Conservation (phyloP, 2,113 vertebrate genomes). For the Hyperopisus bebe region DNA sequence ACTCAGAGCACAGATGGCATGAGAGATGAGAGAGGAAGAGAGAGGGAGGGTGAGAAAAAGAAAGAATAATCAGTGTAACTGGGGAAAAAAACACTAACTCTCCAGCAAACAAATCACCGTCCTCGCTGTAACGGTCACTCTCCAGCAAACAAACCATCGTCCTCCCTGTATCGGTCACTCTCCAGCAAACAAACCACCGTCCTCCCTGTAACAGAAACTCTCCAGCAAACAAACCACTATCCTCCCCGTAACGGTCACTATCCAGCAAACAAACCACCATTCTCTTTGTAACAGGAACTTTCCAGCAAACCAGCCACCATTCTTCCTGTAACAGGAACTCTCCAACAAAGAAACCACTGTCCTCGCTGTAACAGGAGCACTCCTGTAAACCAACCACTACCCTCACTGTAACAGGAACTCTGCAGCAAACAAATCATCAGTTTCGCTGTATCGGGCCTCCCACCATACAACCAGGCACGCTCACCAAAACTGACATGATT, state of each 20-base stretch:
- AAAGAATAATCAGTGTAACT: not conserved
- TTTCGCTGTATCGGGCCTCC: not conserved
- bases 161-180: not conserved
- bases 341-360: not conserved
- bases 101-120: not conserved
- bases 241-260: not conserved
- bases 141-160: not conserved
- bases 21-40: not conserved
- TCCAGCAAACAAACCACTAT: not conserved
- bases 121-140: not conserved
- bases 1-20: slow-evolving; percentile 21
- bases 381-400: not conserved
- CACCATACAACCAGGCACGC: not conserved
- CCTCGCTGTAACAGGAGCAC: not conserved
- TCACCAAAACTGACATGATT: not conserved
- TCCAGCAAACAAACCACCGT: not conserved
- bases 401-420: not conserved
- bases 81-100: not conserved
- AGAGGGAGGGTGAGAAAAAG: not conserved
- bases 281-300: accelerated
- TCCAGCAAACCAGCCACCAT: not conserved
- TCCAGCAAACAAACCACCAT: not conserved
- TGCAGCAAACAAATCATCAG: not conserved
- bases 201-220: not conserved
- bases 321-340: not conserved